Evolutionary conservation across 2,113 vertebrate species (phyloP).

Genomic region (Melanerpes aurifrons): DNA sequence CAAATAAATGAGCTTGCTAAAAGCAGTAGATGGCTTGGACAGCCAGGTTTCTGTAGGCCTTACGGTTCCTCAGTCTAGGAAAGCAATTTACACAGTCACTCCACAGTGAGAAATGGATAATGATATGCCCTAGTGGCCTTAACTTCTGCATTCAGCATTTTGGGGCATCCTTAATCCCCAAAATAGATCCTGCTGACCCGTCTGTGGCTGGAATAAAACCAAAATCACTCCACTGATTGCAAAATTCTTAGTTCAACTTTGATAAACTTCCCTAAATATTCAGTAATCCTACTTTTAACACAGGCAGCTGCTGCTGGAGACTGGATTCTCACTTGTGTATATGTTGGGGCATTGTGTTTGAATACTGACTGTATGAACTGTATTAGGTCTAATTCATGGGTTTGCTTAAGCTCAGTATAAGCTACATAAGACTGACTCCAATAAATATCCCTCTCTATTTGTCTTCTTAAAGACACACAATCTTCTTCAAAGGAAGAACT

Average conservation of each 20-base stretch:
- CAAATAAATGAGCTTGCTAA: conserved; percentile 36
- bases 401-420: too few species aligned
- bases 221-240: not conserved
- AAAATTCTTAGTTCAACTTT: not conserved
- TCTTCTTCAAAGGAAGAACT: too few species aligned
- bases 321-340: too few species aligned
- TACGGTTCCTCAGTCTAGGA: not conserved
- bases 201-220: not conserved
- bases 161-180: not conserved
- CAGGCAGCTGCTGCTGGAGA: too few species aligned
- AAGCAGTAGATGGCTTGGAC: conserved; percentile 1
- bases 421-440: too few species aligned
- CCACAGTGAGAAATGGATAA: not conserved
- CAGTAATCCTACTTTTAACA: not conserved
- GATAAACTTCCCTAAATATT: not conserved
- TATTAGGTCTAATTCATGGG: too few species aligned
- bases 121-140: not conserved
- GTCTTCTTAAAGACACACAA: too few species aligned
- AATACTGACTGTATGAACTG: too few species aligned
- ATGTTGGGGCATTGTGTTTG: too few species aligned
- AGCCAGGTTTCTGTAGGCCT: not conserved
- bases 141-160: conserved; percentile 5
- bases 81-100: not conserved
- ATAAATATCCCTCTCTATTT: too few species aligned
- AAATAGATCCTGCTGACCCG: conserved; percentile 11